Percentiles rank a stretch among this genome's conserved stretches.
These are phyloP conservation scores for Panagrolaimus sp. DNA, from an alignment of 1,140 invertebrate genomes.

Conservation along the genomic window DNA sequence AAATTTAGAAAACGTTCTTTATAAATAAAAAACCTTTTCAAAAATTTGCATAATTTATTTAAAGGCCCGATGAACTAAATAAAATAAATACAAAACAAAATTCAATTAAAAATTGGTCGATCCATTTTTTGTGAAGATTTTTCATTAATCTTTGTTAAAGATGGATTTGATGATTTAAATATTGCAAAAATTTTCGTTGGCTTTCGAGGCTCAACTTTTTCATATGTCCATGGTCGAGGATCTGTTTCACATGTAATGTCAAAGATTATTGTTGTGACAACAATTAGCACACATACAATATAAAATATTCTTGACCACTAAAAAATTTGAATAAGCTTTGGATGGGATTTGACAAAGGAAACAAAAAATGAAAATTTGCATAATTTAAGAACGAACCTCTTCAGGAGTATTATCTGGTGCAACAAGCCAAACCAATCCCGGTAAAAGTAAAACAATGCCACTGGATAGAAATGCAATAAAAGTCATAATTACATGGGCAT, in stretches of 20 bases:
- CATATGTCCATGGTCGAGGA: constrained; percentile 34
- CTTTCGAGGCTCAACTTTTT: not conserved
- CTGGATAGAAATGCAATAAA: constrained; percentile 28
- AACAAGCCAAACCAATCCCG: constrained; percentile 11
- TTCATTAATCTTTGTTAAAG: not conserved
- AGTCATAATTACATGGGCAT: constrained; percentile 36
- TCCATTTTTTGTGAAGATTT: no score
- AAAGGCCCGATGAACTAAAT: no score
- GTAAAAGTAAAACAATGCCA: constrained; percentile 29
- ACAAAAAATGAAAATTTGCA: no score
- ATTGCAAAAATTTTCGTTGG: not conserved
- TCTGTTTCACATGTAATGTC: constrained; percentile 33
- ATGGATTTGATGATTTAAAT: not conserved
- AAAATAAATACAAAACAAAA: no score
- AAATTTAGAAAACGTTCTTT: no score
- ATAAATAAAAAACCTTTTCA: no score
- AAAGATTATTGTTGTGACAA: constrained; percentile 30
- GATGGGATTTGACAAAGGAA: no score
- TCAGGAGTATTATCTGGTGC: constrained; percentile 25
- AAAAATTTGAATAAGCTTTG: constrained; percentile 2
- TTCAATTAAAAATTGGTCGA: no score
- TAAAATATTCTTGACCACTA: constrained; percentile 33
- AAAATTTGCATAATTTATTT: no score
- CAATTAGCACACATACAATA: not conserved
- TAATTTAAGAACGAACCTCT: not conserved